Conservation (phyloP, 2,888 invertebrate genomes). For the Rhodophaea formosa region DNA sequence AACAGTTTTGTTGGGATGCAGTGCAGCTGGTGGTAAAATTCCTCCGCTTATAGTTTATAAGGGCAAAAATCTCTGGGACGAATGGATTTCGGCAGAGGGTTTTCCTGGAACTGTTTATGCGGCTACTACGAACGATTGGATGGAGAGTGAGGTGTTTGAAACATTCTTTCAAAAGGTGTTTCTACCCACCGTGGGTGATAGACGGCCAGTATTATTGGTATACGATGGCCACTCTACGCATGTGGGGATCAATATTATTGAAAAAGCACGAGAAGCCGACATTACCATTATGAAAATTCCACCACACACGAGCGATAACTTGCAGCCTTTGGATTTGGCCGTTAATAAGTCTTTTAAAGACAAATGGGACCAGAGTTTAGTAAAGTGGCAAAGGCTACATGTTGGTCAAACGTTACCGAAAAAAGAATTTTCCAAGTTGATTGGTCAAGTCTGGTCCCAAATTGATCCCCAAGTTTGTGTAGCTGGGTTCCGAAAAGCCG, state of each 20-base stretch:
- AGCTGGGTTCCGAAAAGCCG: constrained; percentile 8
- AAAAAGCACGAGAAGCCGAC: constrained; percentile 18
- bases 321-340: constrained; percentile 25
- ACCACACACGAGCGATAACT: constrained; percentile 21
- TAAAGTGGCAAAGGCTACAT: constrained; percentile 25
- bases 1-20: constrained; percentile 30
- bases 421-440: constrained; percentile 21
- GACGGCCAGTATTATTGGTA: constrained; percentile 30
- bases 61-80: constrained; percentile 37
- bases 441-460: constrained; percentile 22
- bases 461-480: constrained; percentile 16
- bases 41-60: constrained; percentile 33
- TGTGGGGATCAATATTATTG: constrained; percentile 28
- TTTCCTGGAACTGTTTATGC: constrained; percentile 27
- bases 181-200: constrained; percentile 25
- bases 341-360: constrained; percentile 25
- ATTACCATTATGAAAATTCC: constrained; percentile 24
- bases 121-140: constrained; percentile 33
- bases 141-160: constrained; percentile 26
- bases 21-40: constrained; percentile 31
- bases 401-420: constrained; percentile 22
- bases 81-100: constrained; percentile 30
- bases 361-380: constrained; percentile 21
- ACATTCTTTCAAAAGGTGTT: constrained; percentile 26
- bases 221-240: constrained; percentile 29